Evolutionary conservation across 2,797 vertebrate genomes (phyloP), one percentile per base, ranked within the genome.

Genomic region (Meriones psammophilus): DNA sequence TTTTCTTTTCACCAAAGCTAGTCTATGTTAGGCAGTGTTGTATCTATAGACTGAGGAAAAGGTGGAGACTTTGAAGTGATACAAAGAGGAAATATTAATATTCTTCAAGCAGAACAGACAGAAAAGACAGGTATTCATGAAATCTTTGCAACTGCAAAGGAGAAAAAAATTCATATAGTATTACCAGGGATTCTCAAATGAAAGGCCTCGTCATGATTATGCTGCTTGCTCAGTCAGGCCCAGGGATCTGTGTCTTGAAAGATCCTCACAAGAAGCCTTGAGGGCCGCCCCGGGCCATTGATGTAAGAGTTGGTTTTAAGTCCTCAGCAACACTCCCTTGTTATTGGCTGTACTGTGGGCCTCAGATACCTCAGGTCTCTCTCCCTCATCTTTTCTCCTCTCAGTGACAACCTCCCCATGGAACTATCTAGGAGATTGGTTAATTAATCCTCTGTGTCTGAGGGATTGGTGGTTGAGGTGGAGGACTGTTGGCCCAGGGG

Each of bases 91-190:
- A 46, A 8, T 36, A 36, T 89, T 81, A 56, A 24, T 68, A 58
- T 20, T 71, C 20, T n/a, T 26, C 9, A 73, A 73, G 28, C 54
- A 73, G 77, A 76, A 33, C 28, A 69, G 50, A 88, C 1, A 22
- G 89, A 71, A 69, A 62, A 6, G 33, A 78, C 14, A 81, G 17
- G 4, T 89, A 2, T 88, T 88, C 42, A 15, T 85, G 85, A 78
- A 80, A 62, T 90, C 30, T 89, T 92, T 87, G 24, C n/a, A 28
- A 10, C 50, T 94, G 10, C 81, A 73, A 94, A 68, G 88, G 92
- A 62, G 84, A 69, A 18, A 92, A n/a, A 89, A 12, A n/a, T 5
- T 28, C 26, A 60, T 28, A 4, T 66, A 85, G 33, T 46, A 20
- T 56, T 12, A 56, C 88, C 62, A 46, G 14, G 83, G 83, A 71